Evolutionary conservation across 2,113 vertebrate genomes (phyloP).

Genomic region (Prietella phreatophila): DNA sequence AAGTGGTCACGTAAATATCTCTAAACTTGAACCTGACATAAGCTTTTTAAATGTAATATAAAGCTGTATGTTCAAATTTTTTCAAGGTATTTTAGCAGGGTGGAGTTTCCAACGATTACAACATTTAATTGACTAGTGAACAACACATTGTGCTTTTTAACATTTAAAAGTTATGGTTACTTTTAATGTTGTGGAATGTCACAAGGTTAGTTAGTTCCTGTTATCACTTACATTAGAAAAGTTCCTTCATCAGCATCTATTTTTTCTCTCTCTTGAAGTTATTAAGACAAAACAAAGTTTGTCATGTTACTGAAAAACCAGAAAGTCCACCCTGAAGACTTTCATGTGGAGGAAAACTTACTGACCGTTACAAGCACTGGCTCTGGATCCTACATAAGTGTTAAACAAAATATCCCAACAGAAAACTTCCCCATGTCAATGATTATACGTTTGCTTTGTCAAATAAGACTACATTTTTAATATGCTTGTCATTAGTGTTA

Average conservation of each 20-base stretch:
- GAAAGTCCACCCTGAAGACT: neutral
- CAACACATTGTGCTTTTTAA: neutral
- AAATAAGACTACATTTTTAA: neutral
- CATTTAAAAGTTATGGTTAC: neutral
- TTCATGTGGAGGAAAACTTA: neutral
- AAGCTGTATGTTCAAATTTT: neutral
- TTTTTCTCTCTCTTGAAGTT: neutral
- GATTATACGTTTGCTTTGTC: neutral
- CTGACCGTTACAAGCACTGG: too few species aligned
- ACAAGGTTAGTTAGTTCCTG: neutral
- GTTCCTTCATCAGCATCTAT: neutral
- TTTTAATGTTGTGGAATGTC: neutral
- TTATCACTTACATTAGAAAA: neutral
- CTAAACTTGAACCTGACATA: constrained; percentile 23
- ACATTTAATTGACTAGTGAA: neutral
- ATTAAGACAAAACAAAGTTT: neutral
- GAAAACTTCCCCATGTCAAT: too few species aligned
- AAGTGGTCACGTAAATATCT: constrained; percentile 28
- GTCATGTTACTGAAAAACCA: neutral
- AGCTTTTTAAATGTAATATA: neutral
- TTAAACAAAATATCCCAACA: neutral
- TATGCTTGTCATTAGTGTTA: neutral
- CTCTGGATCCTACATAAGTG: neutral
- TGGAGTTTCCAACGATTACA: neutral
- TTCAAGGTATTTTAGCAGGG: neutral